phyloP scores from a whole-genome alignment of 2,113 vertebrate genomes.

The Catagonus wagneri region DNA sequence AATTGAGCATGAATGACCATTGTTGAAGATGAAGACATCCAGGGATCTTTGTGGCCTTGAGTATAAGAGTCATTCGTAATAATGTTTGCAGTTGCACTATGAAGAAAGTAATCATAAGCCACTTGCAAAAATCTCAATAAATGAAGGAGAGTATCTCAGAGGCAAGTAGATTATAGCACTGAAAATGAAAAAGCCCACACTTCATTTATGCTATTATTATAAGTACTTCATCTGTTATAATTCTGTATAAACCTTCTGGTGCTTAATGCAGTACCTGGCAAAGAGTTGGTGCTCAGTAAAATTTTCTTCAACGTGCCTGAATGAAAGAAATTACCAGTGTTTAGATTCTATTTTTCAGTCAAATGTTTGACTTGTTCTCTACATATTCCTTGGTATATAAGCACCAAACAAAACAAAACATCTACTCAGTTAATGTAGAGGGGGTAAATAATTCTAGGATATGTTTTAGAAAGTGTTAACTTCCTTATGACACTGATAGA shows the following conservation, averaged over 20 bases:
- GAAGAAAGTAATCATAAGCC: neutral
- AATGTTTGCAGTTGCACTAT: neutral
- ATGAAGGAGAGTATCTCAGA: neutral
- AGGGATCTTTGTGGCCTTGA: neutral
- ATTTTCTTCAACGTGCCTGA: neutral
- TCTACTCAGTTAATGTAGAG: neutral
- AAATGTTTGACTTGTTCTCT: neutral
- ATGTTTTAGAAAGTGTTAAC: neutral
- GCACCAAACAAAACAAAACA: neutral
- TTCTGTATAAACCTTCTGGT: neutral
- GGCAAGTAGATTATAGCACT: neutral
- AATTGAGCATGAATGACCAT: neutral
- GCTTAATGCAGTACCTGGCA: neutral
- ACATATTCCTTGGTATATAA: neutral
- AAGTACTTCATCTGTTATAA: neutral
- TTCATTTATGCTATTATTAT: neutral
- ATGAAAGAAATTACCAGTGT: neutral
- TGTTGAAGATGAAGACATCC: neutral
- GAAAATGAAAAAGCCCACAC: neutral
- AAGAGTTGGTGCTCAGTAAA: neutral
- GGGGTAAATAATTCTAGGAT: neutral
- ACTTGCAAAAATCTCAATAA: neutral
- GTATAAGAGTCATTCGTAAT: neutral
- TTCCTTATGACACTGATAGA: neutral
- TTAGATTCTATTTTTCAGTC: neutral